Conservation (phyloP, 2,797 vertebrate genomes). For the Discoglossus pictus region DNA sequence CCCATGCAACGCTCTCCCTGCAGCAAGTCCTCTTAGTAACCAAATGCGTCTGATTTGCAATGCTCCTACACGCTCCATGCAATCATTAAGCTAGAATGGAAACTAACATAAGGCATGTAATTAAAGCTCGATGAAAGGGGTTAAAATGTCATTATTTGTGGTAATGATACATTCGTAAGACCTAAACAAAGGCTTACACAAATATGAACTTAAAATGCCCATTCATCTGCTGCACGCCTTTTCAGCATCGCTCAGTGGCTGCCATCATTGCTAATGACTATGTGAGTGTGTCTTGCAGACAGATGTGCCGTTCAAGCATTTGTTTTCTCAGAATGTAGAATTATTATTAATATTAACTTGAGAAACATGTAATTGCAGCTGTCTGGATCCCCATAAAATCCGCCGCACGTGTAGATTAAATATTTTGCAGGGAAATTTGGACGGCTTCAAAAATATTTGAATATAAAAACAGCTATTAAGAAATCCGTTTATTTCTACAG, state of each 20-base stretch:
- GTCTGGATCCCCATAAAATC: constrained; percentile 38
- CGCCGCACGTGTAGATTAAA: constrained; percentile 35
- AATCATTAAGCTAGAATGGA: constrained; percentile 21
- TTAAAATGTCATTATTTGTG: constrained; percentile 35
- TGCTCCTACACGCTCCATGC: constrained; percentile 26
- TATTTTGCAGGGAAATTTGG: constrained; percentile 10
- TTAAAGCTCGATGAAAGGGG: constrained; percentile 23
- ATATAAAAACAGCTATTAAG: constrained; percentile 8
- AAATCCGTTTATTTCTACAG: not conserved
- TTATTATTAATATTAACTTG: constrained; percentile 46
- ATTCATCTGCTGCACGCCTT: constrained; percentile 38
- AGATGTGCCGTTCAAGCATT: constrained; percentile 44
- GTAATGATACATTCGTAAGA: constrained; percentile 44
- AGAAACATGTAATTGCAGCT: constrained; percentile 48
- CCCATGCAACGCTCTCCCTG: no score
- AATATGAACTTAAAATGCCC: constrained; percentile 47
- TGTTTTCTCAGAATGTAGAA: constrained; percentile 41
- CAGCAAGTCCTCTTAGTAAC: constrained; percentile 1
- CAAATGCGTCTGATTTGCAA: constrained; percentile 28
- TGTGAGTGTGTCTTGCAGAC: constrained; percentile 17
- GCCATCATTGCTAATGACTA: constrained; percentile 42
- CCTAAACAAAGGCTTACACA: constrained; percentile 47
- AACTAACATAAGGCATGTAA: constrained; percentile 9
- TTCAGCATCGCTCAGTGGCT: constrained; percentile 29
- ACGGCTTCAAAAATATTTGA: constrained; percentile 26